Conservation (phyloP, 2,113 vertebrate genomes). For the Corythornis vintsioides region DNA sequence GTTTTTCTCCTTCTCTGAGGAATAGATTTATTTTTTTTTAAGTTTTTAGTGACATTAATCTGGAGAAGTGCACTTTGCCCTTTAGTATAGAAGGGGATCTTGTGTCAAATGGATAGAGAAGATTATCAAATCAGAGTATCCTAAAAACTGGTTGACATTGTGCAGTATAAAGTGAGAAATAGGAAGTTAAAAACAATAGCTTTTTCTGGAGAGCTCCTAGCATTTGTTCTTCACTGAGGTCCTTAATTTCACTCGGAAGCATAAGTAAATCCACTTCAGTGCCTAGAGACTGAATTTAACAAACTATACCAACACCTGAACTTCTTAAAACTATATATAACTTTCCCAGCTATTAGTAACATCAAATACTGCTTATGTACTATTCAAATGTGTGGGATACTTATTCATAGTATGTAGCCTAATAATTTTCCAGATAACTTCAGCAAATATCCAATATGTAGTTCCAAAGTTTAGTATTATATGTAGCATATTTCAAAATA, state of each 20-base stretch:
- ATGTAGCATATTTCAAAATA: not conserved
- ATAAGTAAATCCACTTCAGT: rapidly evolving
- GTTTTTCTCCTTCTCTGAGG: not conserved
- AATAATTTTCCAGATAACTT: not conserved
- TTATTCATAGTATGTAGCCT: not conserved
- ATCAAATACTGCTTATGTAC: not conserved
- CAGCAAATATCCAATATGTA: not conserved
- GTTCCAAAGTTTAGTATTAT: not conserved
- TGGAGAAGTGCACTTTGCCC: not conserved
- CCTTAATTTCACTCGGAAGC: not conserved
- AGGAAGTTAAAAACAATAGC: not conserved
- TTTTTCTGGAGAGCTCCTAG: not conserved
- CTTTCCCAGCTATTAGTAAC: not conserved
- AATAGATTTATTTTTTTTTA: not conserved
- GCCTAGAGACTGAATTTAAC: not conserved
- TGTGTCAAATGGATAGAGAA: not conserved
- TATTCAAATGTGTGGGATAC: not conserved
- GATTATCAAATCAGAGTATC: not conserved
- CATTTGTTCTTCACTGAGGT: not conserved
- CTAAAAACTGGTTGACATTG: not conserved
- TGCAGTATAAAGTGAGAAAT: rapidly evolving
- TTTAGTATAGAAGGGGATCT: rapidly evolving
- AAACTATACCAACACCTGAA: not conserved
- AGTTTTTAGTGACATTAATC: not conserved
- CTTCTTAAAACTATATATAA: not conserved